These are phyloP conservation scores for Ichneumon xanthorius DNA, from an alignment of 2,888 invertebrate species.

Conservation along the genomic window DNA sequence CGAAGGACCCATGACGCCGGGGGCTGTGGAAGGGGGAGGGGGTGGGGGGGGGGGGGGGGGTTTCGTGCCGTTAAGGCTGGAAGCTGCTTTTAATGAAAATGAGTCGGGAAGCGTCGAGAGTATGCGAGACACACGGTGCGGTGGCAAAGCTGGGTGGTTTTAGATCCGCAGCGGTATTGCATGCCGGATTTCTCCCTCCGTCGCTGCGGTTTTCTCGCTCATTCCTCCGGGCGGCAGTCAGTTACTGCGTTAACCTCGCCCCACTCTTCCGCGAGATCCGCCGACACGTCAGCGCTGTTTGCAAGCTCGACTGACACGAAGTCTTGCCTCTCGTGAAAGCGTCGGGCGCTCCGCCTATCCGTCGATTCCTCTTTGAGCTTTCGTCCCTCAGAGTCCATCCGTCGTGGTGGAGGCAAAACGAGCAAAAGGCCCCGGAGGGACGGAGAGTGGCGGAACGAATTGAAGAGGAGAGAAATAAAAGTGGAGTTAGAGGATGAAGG, in stretches of 20 bases:
- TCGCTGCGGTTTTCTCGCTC: not conserved
- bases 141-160: constrained; percentile 40
- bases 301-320: not conserved
- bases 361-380: not conserved
- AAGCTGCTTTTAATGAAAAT: constrained; percentile 75
- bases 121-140: constrained; percentile 34
- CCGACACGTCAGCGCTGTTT: constrained; percentile 2
- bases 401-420: not conserved
- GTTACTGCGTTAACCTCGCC: constrained; percentile 34
- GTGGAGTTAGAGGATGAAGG: not conserved
- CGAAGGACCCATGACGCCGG: constrained; percentile 31
- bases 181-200: not conserved
- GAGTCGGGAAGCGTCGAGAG: constrained; percentile 62
- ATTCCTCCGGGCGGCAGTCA: constrained; percentile 12
- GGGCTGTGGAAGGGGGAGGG: not conserved
- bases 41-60: not conserved
- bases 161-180: constrained; percentile 21
- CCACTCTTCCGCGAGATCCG: not conserved
- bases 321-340: not conserved
- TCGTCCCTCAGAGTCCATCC: not conserved
- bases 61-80: constrained; percentile 54
- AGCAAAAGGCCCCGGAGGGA: not conserved
- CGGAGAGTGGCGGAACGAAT: not conserved
- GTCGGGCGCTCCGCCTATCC: not conserved
- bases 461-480: not conserved